Evolutionary conservation across 2,113 vertebrate species (phyloP), one percentile per base, ranked within the genome.

Genomic region (Mastomys coucha): DNA sequence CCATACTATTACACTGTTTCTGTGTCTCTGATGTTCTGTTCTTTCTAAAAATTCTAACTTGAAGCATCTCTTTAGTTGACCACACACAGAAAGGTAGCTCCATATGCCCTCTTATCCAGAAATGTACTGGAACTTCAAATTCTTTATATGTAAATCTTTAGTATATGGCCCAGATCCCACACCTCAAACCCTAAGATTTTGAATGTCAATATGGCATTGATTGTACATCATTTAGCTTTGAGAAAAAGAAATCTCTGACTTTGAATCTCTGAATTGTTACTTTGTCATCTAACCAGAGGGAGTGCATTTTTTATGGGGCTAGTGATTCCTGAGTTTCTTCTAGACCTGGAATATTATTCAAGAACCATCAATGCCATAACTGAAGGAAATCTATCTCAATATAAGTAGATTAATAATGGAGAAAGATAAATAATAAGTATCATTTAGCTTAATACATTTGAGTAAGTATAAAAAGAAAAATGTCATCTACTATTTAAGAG

Each of bases 361-460:
- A 72, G 22, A 69, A 63, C 2, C 10, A 81, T 73, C 17, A 70
- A 67, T 39, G 6, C 42, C 42, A 92, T 6, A 73, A 81, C 9
- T 20, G 19, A 33, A 24, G 5, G 11, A 82, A 93, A 82, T 45
- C 75, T 84, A 51, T 10, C 63, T 73, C 12, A 89, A 36, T 87
- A 14, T 36, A 87, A 53, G 87, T 95, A 90, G 88, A 92, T 77
- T 19, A 45, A 51, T 89, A 85, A 89, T 70, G 63, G 45, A 97
- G 10, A 81, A 93, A n/a, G 80, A 91, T 92, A 51, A 91, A 73
- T n/a, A 42, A 33, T 56, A 31, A 12, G 8, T 81, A 36, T 39
- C 42, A 39, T 73, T 63, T 77, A 78, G 53, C 11, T 84, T 91
- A 16, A 31, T 67, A 67, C 28, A 31, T 31, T 67, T 89, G 70